Evolutionary conservation across 2,888 invertebrate species (phyloP), one percentile per base, ranked within the genome.

Genomic region (Eristalis intricaria): DNA sequence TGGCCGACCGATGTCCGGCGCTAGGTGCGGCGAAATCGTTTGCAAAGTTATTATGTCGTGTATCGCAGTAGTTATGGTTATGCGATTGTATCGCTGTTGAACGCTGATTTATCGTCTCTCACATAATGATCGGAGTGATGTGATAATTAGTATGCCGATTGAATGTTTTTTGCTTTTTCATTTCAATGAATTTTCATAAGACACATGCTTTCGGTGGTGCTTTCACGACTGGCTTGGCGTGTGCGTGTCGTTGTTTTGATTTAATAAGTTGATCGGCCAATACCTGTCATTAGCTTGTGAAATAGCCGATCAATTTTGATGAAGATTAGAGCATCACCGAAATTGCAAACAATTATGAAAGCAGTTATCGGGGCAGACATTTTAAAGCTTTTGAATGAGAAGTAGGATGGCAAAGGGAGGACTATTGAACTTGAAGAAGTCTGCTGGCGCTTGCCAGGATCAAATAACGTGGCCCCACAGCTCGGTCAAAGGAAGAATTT

Each of bases 81-180:
- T 35, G 58, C 70, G n/a, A 70, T 60, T 15, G 22, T 19, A 40
- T 71, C 40, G 38, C 8, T 61, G 38, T 29, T 40, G 40, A 61
- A 61, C 15, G 40, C 19, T 26, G 60, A 70, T 60, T 38, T 38
- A 61, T 61, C 40, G 38, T 15, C n/a, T 26, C 61, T 26, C 60
- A 61, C 61, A 61, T 50, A 50, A 50, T 19, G 19, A 50, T 19
- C 19, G n/a, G 50, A 19, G 60, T 71, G 40, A 38, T 71, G 71
- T 71, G 61, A 61, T 71, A 71, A 61, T 71, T 40, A 71, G 40
- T 19, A 50, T 50, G 19, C 19, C 50, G 19, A 50, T 50, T 50
- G 19, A 19, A 19, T 50, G 50, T 50, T n/a, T 50, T 15, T 50
- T 26, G 26, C n/a, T 10, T 40, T 40, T 43, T 43, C n/a, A 50